Evolutionary conservation across 2,888 invertebrate genomes (phyloP), one percentile per base, ranked within the genome.

Genomic region (Sipha maydis): DNA sequence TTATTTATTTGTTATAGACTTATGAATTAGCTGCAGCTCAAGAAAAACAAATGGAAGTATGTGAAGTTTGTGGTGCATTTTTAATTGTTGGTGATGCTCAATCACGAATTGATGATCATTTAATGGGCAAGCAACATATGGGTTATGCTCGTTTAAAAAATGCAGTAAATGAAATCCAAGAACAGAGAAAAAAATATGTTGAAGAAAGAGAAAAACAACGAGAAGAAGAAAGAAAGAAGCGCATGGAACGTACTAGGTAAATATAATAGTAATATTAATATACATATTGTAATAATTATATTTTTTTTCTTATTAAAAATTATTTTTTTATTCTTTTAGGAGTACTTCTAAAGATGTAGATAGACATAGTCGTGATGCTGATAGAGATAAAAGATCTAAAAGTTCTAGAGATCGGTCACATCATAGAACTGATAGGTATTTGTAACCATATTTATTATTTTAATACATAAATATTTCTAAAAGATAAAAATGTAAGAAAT

Each of bases 31-130:
- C 96, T 7, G 96, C 96, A 0, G 95, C 97, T 17, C 97, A 97
- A 91, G 97, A 98, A 92, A 99, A 99, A 92, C 98, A 98, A 92
- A 99, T 99, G 99, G 98, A 99, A 92, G 99, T 99, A 31, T 99
- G 99, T 92, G 97, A 98, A 90, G 97, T 98, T 2, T 99, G 99
- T 92, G 99, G 99, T 1, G 99, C 99, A 14, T 98, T 99, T 92
- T 94, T 99, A n/a, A 99, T 99, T 91, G 98, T 99, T 17, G 99
- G 98, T 17, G 99, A 99, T 93, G 99, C 99, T 4, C 99, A 98
- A 91, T 98, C 98, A 91, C 94, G 99, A 89, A 97, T 99, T 89
- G 99, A 99, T 91, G 99, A 99, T 92, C 99, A 99, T 93, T 93
- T 99, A 89, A 97, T 97, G 94, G 99, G 99, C 56, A 99, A 99